phyloP scores from a whole-genome alignment of 1,140 invertebrate genomes.

The Oreohelix idahoensis region DNA sequence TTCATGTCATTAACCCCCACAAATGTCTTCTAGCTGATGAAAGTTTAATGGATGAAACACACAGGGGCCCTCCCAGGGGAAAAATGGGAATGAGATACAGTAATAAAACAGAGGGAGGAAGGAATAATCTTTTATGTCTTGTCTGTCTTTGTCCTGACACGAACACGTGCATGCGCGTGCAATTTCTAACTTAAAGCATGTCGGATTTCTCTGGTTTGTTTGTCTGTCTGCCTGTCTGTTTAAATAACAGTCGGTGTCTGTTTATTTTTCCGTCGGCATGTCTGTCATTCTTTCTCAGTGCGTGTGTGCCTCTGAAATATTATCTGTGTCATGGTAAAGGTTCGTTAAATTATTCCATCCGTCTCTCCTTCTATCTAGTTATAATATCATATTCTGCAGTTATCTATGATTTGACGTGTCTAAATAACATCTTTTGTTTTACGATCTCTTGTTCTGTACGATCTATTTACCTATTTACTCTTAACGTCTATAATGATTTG shows the following conservation, averaged over 20 bases:
- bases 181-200: not conserved
- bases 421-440: too few species aligned
- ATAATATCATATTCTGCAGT: too few species aligned
- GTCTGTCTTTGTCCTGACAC: not conserved
- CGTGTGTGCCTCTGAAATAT: too few species aligned
- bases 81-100: not conserved
- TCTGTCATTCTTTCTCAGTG: too few species aligned
- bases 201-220: not conserved
- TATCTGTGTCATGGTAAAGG: too few species aligned
- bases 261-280: too few species aligned
- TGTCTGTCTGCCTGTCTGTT: not conserved
- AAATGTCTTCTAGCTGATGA: not conserved
- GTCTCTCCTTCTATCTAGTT: too few species aligned
- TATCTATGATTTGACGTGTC: too few species aligned
- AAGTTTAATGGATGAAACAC: not conserved
- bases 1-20: not conserved
- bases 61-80: not conserved
- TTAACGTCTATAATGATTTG: too few species aligned
- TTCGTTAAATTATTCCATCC: too few species aligned
- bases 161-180: not conserved
- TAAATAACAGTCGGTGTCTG: not conserved
- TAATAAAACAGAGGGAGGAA: not conserved
- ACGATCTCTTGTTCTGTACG: too few species aligned
- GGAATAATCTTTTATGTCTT: not conserved
- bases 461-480: too few species aligned